These are phyloP conservation scores for Oscheius sp. DNA, from an alignment of 2,888 invertebrate species.

Conservation along the genomic window DNA sequence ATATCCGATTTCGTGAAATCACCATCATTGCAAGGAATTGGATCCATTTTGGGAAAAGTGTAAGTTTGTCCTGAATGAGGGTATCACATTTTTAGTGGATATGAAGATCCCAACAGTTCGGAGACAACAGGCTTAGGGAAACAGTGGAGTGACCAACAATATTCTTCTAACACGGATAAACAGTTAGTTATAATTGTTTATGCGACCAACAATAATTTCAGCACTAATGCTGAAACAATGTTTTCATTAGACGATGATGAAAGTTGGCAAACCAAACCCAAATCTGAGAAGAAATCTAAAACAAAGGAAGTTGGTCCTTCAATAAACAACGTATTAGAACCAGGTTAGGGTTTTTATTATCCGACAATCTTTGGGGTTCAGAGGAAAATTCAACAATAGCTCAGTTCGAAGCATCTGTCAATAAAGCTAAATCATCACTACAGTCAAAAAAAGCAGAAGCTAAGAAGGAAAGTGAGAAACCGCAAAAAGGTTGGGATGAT, in stretches of 20 bases:
- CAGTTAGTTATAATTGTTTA: background rate
- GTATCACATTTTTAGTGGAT: slow-evolving; percentile 55
- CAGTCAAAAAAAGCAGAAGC: slow-evolving; percentile 34
- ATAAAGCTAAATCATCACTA: slow-evolving; percentile 38
- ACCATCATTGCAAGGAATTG: slow-evolving; percentile 69
- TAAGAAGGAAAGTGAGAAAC: slow-evolving; percentile 39
- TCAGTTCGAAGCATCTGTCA: slow-evolving; percentile 55
- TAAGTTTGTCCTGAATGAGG: slow-evolving; percentile 16
- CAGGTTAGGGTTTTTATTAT: background rate
- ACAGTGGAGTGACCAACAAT: background rate
- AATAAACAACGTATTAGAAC: slow-evolving; percentile 14
- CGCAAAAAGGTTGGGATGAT: slow-evolving; percentile 64
- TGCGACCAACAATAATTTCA: background rate
- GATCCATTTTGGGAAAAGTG: slow-evolving; percentile 45
- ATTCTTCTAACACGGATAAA: slow-evolving; percentile 10
- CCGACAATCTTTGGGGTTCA: no score
- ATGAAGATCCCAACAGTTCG: slow-evolving; percentile 62
- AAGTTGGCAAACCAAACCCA: background rate
- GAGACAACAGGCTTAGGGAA: slow-evolving; percentile 10
- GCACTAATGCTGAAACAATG: slow-evolving; percentile 2
- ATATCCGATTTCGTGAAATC: slow-evolving; percentile 70
- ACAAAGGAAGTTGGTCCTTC: slow-evolving; percentile 5
- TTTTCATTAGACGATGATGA: slow-evolving; percentile 27
- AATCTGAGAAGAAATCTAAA: slow-evolving; percentile 27
- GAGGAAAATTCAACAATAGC: slow-evolving; percentile 52